Base-by-base conservation (phyloP, 2,797 vertebrate genomes). In the Schizopygopsis pylzovi region DNA sequence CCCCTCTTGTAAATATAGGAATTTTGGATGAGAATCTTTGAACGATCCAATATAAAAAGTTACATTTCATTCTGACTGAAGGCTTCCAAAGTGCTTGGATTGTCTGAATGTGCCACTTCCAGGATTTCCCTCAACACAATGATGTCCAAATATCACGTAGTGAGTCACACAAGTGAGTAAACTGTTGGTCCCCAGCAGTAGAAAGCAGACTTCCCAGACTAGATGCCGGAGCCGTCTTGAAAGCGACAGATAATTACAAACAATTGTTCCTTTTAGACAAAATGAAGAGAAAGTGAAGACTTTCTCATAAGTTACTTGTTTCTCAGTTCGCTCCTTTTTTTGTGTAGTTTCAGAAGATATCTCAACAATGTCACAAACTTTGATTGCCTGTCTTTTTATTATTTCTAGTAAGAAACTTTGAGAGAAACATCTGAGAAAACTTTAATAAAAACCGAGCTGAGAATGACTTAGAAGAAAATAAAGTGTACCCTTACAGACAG, bases 151-250 rank as follows among this genome's bases (percentile, higher is more conserved):
- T 65, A 45, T 28, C 78, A 65, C 12, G 41, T 45, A 39, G n/a
- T 79, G 59, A 79, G 39, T 65, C 56, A 61, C 39, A 59, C 56
- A 79, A 63, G 56, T 79, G 41, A 47, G 52, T 54, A 37, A 77
- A 56, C 72, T 49, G n/a, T 18, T 49, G 72, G 52, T 78, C 52
- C 59, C 11, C 52, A 78, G 75, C 49, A 37, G 47, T 20, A 39
- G 18, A 56, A 43, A 18, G 49, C 8, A 13, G 73, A 52, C 28
- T 16, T 11, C 56, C 4, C 39, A 11, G 77, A 79, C 7, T 52
- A 75, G 45, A 75, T 18, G n/a, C 2, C 8, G 1, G 67, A 20
- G 39, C 41, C 5, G 12, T 4, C 67, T 70, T 56, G 16, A 54
- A 37, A 33, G 49, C 0, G 22, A 63, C 56, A 25, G n/a, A 61